Base-by-base conservation (phyloP, 2,797 vertebrate species). In the Austrolebias charrua region DNA sequence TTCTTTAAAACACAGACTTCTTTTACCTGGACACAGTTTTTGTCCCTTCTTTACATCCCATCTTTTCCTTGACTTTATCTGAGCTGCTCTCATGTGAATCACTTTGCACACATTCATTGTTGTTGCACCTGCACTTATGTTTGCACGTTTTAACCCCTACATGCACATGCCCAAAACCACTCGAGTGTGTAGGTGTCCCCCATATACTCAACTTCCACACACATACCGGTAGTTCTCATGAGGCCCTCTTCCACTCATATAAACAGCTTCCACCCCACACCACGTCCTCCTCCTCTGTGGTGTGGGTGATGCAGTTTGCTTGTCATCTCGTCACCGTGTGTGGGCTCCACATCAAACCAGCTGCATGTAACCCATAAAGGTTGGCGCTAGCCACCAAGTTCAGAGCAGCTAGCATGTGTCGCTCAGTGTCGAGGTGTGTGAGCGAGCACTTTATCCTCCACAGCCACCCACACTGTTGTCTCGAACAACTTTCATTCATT, bases 311-410 rank as follows among this genome's bases (percentile, higher is more conserved):
- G 60, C 59, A 80, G 66, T 80, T 71, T 65, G 74, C 74, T 73
- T 83, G 79, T 83, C 81, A 71, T 82, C 78, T 60, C 73, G 73
- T 79, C 82, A 64, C 89, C 71, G 81, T 90, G 90, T 90, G 87
- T 90, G 87, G 88, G 76, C 84, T 61, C 79, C 76, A 86, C 84
- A 89, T 88, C 81, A 88, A 84, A 85, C 79, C 77, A 75, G 76
- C 81, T 81, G 83, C 76, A 66, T 24, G 24, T 76, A 83, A 84
- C 83, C 85, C 76, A 79, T 78, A 79, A 78, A 83, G 72, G 65
- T 73, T 81, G 82, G 67, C 14, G 14, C 38, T 79, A 63, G 85
- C 81, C 83, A 66, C 66, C 63, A 33, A 53, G 45, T 68, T 79
- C 64, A 66, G 60, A 58, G 63, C 24, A 16, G 75, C 80, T 80